A percentile compares a stretch with the other conserved stretches of the same genome.
Conservation (phyloP, 2,888 invertebrate genomes). For the Hetaerina titia region DNA sequence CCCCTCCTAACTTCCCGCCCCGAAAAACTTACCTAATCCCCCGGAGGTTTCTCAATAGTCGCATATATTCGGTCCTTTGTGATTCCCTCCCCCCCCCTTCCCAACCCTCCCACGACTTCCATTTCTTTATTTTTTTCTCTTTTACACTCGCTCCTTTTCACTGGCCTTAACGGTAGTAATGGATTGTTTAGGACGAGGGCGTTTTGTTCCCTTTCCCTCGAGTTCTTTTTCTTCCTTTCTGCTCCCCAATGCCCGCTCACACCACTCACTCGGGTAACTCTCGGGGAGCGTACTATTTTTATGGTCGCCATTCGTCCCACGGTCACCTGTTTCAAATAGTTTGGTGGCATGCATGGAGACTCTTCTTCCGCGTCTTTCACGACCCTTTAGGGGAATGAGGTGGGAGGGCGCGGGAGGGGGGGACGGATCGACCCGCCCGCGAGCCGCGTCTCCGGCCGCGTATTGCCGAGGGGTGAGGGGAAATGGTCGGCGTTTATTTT, state of each 20-base stretch:
- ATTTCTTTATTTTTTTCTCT: background rate
- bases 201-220: background rate
- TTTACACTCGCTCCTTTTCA: background rate
- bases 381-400: background rate
- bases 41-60: background rate
- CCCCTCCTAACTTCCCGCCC: too few species aligned
- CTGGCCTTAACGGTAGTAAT: background rate
- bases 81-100: background rate
- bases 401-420: background rate
- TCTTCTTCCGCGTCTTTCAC: background rate
- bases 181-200: background rate
- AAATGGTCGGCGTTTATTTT: background rate
- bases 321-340: slow-evolving; percentile 45
- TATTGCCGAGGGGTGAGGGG: background rate
- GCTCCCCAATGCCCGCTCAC: background rate
- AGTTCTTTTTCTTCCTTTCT: background rate
- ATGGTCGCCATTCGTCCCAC: slow-evolving; percentile 15
- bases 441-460: background rate
- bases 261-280: background rate
- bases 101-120: background rate
- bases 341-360: slow-evolving; percentile 14
- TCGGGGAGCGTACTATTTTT: slow-evolving; percentile 16
- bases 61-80: background rate
- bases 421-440: background rate
- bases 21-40: background rate